Evolutionary conservation across 2,797 vertebrate species (phyloP).

Genomic region (Hippoglossus hippoglossus): DNA sequence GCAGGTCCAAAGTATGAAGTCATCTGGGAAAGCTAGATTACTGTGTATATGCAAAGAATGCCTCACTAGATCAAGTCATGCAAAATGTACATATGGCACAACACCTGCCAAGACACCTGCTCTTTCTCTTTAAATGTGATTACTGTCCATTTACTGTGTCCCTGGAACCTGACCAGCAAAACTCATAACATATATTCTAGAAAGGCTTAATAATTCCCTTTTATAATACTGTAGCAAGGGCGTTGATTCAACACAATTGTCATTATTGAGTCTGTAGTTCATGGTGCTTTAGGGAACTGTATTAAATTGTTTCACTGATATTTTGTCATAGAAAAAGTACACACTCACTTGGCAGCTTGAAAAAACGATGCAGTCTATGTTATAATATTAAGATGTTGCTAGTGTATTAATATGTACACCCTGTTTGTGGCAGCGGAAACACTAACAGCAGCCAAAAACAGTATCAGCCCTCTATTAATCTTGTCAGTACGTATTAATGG

Average conservation of each 20-base stretch:
- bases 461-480: background rate
- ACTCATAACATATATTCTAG: background rate
- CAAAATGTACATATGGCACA: conserved; percentile 50
- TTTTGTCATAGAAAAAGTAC: no score
- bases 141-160: conserved; percentile 5
- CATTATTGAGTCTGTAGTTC: no score
- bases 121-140: conserved; percentile 19
- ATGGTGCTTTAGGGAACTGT: no score
- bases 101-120: conserved; percentile 75
- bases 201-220: no score
- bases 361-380: background rate
- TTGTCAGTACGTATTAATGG: background rate
- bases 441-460: no score
- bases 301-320: background rate
- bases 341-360: no score
- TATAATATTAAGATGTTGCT: background rate
- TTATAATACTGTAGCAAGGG: no score
- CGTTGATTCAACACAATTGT: no score
- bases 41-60: conserved; percentile 55
- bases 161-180: conserved; percentile 33
- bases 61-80: conserved; percentile 49
- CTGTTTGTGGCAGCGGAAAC: no score
- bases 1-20: conserved; percentile 73
- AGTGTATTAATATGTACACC: background rate
- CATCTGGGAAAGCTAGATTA: conserved; percentile 76